These are phyloP conservation scores for Cheiracanthium punctorium DNA, from an alignment of 2,888 invertebrate species.

Conservation along the genomic window DNA sequence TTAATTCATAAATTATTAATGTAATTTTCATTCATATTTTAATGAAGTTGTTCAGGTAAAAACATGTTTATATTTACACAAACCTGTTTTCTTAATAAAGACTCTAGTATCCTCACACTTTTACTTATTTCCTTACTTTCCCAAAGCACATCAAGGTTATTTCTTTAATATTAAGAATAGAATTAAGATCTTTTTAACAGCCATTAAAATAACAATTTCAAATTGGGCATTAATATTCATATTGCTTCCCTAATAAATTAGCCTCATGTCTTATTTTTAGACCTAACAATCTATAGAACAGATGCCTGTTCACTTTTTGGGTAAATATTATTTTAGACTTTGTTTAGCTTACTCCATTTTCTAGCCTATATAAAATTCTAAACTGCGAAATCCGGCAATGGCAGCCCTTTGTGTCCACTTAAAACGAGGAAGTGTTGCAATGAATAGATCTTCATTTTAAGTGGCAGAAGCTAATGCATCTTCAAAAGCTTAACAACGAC, in stretches of 20 bases:
- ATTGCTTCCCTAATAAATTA: neutral
- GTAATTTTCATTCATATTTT: no score
- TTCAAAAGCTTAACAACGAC: neutral
- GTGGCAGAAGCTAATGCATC: neutral
- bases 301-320: neutral
- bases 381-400: neutral
- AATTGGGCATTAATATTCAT: neutral
- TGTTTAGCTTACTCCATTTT: neutral
- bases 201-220: no score
- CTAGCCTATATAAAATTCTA: neutral
- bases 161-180: no score
- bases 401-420: neutral
- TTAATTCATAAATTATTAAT: no score
- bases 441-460: conserved; percentile 1
- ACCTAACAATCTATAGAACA: neutral
- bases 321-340: neutral
- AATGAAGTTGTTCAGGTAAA: no score
- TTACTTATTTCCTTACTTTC: no score
- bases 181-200: no score
- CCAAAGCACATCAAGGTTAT: no score
- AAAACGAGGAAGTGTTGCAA: conserved; percentile 10
- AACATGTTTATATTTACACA: no score
- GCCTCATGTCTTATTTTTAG: neutral
- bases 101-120: no score
- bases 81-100: no score